Evolutionary conservation across 2,888 invertebrate genomes (phyloP), one percentile per base, ranked within the genome.

Genomic region (Macaria liturata): DNA sequence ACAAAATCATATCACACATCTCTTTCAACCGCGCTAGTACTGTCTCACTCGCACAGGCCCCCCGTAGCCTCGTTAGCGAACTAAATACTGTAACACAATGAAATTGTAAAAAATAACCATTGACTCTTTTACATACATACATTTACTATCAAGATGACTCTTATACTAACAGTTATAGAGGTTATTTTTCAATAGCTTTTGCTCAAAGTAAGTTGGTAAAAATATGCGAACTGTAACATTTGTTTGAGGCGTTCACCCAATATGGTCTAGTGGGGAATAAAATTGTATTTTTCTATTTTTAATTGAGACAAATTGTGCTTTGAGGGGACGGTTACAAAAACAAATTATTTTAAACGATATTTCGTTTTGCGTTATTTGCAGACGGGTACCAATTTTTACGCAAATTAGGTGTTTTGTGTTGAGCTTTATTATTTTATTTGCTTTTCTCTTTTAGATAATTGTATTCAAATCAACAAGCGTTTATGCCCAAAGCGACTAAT

Each of bases 161-260:
- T 63, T 75, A 75, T 58, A 0, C 0, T 0, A 0, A 9, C 3
- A 0, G 3, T 0, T 0, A 32, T 80, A 81, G 61, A 51, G 76
- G n/a, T 46, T 2, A 67, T 56, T 71, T 56, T 81, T 3, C 9
- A 32, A 2, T 55, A 50, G 32, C 46, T 48, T 9, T 30, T 4
- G 30, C 3, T 32, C 31, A 42, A 46, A 32, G 20, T 64, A 66
- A 56, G 2, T 34, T 77, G 64, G 77, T 53, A 43, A 20, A 45
- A 64, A 55, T 57, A 70, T 67, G 60, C 66, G 72, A 77, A 79
- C 45, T 78, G 80, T 81, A 82, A 84, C 91, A 91, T 90, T 91
- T 90, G 91, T 86, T 80, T 83, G 82, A 88, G 90, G 91, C 91
- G 91, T 86, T 80, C 81, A 77, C 84, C 80, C 86, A 88, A 86